Evolutionary conservation across 64 coral and sea anemone species (phyloP).

Genomic region (Montipora capricornis): DNA sequence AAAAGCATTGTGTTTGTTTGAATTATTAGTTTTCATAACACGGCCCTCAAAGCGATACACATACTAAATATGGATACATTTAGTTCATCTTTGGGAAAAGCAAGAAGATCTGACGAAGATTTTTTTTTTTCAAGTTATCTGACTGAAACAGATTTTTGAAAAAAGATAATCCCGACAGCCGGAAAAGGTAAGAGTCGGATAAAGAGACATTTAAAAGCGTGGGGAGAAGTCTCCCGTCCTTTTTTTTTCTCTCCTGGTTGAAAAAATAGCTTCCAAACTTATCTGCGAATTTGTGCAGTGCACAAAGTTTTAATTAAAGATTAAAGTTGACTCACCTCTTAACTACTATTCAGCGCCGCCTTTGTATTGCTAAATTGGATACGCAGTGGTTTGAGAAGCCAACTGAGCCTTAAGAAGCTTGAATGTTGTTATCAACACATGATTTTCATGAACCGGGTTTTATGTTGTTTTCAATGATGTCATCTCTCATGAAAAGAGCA

Average conservation of each 20-base stretch:
- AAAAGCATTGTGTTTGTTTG: too few species aligned
- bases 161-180: background rate
- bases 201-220: background rate
- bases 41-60: too few species aligned
- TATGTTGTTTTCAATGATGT: constrained; percentile 5
- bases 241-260: background rate
- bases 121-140: background rate
- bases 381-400: background rate
- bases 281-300: background rate
- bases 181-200: background rate
- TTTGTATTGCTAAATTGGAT: background rate
- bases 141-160: background rate
- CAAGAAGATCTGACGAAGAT: background rate
- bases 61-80: too few species aligned
- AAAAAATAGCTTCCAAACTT: background rate
- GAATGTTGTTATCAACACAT: constrained; percentile 3
- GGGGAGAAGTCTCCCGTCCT: background rate
- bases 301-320: background rate
- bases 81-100: background rate
- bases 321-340: background rate
- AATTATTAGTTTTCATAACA: too few species aligned
- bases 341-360: background rate
- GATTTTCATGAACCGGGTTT: background rate
- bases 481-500: background rate
- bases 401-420: background rate